These are phyloP conservation scores for Argyra leucocephala DNA, from an alignment of 2,888 invertebrate genomes.

Conservation along the genomic window DNA sequence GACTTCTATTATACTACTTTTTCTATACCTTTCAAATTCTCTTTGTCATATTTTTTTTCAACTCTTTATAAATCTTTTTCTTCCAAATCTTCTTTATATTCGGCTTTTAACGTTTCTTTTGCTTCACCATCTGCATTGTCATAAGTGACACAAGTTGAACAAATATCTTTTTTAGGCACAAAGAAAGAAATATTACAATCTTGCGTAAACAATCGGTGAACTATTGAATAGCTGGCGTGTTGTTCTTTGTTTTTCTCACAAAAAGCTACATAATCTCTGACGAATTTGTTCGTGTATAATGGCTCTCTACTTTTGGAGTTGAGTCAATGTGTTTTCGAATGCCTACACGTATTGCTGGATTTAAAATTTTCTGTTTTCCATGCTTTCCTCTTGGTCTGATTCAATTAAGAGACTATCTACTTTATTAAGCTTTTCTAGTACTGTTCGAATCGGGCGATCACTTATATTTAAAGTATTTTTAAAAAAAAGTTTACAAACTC, in stretches of 20 bases:
- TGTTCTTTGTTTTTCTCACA: conserved; percentile 13
- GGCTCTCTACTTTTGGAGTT: conserved; percentile 13
- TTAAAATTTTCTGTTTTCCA: conserved; percentile 13
- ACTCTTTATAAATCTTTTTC: conserved; percentile 14
- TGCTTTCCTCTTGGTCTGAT: conserved; percentile 9
- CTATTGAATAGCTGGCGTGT: conserved; percentile 12
- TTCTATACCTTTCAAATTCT: conserved; percentile 2
- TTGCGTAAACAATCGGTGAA: conserved; percentile 11
- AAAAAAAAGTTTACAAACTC: conserved; percentile 17
- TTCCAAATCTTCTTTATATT: conserved; percentile 11
- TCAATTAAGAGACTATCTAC: conserved; percentile 9
- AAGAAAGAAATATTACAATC: conserved; percentile 11
- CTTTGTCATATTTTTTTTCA: conserved; percentile 15
- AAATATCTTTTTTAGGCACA: conserved; percentile 10
- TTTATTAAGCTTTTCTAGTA: conserved; percentile 11
- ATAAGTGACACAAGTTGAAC: conserved; percentile 13
- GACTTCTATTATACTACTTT: too few species aligned
- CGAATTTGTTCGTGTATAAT: conserved; percentile 15
- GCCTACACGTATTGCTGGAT: conserved; percentile 12
- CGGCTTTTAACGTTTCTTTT: conserved; percentile 11
- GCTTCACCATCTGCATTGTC: conserved; percentile 11
- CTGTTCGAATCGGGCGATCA: conserved; percentile 14
- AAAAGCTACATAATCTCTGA: conserved; percentile 12
- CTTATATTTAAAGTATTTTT: conserved; percentile 15
- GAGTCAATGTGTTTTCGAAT: conserved; percentile 12